Conservation (phyloP, 2,888 invertebrate species). For the Chesias legatella region DNA sequence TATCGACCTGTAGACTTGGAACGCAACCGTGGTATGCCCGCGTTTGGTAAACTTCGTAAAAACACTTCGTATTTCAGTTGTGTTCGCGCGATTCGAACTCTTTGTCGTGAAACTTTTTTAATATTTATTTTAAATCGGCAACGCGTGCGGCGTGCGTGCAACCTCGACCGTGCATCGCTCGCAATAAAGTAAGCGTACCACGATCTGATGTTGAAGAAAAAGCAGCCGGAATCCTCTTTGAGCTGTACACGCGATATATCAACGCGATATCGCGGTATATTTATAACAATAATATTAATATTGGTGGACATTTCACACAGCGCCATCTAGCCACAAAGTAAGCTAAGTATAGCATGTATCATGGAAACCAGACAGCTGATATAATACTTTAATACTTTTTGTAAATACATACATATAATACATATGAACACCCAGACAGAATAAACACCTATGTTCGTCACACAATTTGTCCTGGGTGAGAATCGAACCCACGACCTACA, state of each 20-base stretch:
- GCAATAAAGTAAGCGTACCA: constrained; percentile 45
- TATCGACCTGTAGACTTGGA: constrained; percentile 29
- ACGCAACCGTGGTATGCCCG: constrained; percentile 26
- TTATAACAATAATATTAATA: constrained; percentile 34
- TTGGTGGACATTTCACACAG: constrained; percentile 30
- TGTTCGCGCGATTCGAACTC: constrained; percentile 34
- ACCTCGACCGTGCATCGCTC: constrained; percentile 55
- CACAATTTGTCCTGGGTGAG: too few species aligned
- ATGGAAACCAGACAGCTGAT: too few species aligned
- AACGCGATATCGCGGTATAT: constrained; percentile 25
- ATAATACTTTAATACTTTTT: too few species aligned
- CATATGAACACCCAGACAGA: too few species aligned
- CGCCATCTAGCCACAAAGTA: too few species aligned
- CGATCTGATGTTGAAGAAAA: constrained; percentile 36
- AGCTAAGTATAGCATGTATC: too few species aligned
- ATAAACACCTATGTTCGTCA: too few species aligned
- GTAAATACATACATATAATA: too few species aligned
- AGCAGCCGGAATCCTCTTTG: constrained; percentile 25
- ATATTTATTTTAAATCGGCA: constrained; percentile 26
- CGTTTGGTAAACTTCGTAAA: constrained; percentile 54
- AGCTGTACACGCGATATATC: constrained; percentile 32
- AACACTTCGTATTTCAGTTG: constrained; percentile 43
- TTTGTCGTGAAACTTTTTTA: constrained; percentile 33
- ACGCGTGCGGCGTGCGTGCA: constrained; percentile 49
- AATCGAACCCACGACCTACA: too few species aligned